Evolutionary conservation across 2,797 vertebrate genomes (phyloP).

Genomic region (Acanthurus leucopareius): DNA sequence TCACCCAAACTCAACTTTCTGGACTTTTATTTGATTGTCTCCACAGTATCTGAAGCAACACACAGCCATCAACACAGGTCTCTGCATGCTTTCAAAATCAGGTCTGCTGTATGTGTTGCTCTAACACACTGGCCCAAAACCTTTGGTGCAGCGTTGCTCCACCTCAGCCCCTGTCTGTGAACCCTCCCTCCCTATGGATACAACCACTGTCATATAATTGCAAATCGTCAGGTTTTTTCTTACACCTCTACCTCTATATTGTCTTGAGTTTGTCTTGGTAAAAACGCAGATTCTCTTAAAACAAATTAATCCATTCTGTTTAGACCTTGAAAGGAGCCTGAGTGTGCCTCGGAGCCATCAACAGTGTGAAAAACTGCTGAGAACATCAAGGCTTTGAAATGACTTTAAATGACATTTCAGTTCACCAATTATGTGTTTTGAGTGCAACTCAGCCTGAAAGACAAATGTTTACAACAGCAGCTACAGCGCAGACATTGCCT

Average conservation of each 20-base stretch:
- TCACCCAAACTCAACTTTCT: background rate
- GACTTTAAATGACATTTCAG: background rate
- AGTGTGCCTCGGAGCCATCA: constrained; percentile 17
- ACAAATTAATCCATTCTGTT: constrained; percentile 46
- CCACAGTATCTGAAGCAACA: background rate
- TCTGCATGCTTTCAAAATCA: background rate
- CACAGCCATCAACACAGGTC: background rate
- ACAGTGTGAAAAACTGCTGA: constrained; percentile 5
- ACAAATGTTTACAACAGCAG: background rate
- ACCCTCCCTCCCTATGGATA: background rate
- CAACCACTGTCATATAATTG: background rate
- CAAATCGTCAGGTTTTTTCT: no score
- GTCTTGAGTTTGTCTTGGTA: constrained; percentile 35
- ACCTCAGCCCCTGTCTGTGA: background rate
- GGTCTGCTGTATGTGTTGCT: background rate
- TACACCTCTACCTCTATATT: no score
- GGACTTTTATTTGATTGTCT: background rate
- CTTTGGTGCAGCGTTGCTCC: background rate
- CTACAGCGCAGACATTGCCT: no score
- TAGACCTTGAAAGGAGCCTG: background rate
- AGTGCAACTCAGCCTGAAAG: background rate
- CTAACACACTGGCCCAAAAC: no score
- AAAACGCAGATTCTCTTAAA: constrained; percentile 19
- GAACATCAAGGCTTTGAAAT: constrained; percentile 14
- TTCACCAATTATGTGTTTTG: constrained; percentile 3